Evolutionary conservation across 2,797 vertebrate genomes (phyloP).

Genomic region (Chanos chanos): DNA sequence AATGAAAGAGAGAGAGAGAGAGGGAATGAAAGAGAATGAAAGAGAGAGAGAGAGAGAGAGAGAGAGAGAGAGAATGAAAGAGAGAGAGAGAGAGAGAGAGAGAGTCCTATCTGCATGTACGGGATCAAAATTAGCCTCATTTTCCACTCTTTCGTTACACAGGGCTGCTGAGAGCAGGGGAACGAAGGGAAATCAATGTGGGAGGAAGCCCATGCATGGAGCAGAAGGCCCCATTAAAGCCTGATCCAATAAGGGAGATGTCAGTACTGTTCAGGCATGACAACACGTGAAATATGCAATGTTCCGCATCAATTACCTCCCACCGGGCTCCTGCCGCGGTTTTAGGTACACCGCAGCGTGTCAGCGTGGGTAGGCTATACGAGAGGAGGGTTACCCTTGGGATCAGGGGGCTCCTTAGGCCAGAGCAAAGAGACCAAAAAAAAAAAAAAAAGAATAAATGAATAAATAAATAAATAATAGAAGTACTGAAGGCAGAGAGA

Average conservation of each 20-base stretch:
- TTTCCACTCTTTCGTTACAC: conserved; percentile 44
- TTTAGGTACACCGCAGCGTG: conserved; percentile 19
- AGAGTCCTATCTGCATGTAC: conserved; percentile 16
- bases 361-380: too few species aligned
- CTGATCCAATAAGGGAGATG: conserved; percentile 56
- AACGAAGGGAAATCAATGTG: background rate
- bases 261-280: conserved; percentile 53
- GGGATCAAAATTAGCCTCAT: conserved; percentile 50
- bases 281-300: conserved; percentile 56
- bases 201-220: conserved; percentile 22
- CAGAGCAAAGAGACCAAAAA: background rate
- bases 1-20: too few species aligned
- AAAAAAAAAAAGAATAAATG: background rate
- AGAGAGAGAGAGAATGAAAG: too few species aligned
- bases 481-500: conserved; percentile 24
- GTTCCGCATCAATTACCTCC: conserved; percentile 54
- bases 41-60: too few species aligned
- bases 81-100: conserved; percentile 35
- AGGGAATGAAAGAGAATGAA: too few species aligned
- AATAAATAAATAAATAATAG: conserved; percentile 12
- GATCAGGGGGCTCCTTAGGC: conserved; percentile 11
- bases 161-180: conserved; percentile 20
- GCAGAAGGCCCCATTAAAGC: conserved; percentile 44
- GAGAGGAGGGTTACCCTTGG: conserved; percentile 1
- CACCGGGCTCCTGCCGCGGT: conserved; percentile 27